These are phyloP conservation scores for Caradrina clavipalpis DNA, from an alignment of 2,888 invertebrate species.

Conservation along the genomic window DNA sequence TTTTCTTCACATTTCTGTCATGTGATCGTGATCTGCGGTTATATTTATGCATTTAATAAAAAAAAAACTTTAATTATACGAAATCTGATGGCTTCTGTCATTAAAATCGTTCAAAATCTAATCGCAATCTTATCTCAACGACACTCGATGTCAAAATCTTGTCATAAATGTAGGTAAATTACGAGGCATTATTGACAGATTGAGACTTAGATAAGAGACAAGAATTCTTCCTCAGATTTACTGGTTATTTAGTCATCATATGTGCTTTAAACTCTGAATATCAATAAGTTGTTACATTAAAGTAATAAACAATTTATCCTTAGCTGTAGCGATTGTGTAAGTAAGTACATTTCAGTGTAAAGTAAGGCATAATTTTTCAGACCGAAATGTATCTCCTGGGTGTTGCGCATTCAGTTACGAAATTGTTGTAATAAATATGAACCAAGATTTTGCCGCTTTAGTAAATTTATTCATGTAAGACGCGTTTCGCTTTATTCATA, in stretches of 20 bases:
- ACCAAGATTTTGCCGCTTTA: conserved; percentile 53
- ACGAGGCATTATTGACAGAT: too few relatives aligned
- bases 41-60: background rate
- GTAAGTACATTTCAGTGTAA: conserved; percentile 40
- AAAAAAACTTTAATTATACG: background rate
- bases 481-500: conserved; percentile 59
- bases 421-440: conserved; percentile 61
- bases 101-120: too few relatives aligned
- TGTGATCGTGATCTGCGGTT: too few relatives aligned
- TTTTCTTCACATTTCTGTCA: too few relatives aligned
- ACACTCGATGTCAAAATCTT: too few relatives aligned
- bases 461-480: conserved; percentile 60
- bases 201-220: too few relatives aligned
- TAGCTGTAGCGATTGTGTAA: conserved; percentile 33
- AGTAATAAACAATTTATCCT: conserved; percentile 5
- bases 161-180: too few relatives aligned
- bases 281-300: conserved; percentile 15
- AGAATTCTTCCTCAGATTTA: too few relatives aligned
- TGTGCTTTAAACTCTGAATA: background rate
- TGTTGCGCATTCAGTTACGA: conserved; percentile 56
- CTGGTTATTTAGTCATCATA: too few relatives aligned
- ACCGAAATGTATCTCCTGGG: conserved; percentile 55
- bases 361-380: conserved; percentile 49
- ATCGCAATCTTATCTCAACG: too few relatives aligned
- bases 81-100: background rate